phyloP scores from a whole-genome alignment of 2,113 vertebrate genomes.

The Kobus ellipsiprymnus region DNA sequence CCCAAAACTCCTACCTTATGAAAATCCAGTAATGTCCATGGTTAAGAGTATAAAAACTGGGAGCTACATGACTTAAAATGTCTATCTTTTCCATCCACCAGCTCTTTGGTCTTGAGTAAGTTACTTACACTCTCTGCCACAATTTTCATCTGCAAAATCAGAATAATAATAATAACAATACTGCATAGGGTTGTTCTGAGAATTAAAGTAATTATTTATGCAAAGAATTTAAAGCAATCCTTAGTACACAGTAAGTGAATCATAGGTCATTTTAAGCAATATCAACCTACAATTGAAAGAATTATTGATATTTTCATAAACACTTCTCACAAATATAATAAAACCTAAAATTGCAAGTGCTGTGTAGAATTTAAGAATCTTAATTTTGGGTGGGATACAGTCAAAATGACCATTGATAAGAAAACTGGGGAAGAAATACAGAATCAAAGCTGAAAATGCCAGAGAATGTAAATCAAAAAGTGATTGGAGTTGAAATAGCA shows the following conservation, averaged over 20 bases:
- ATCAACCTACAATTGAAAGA: neutral
- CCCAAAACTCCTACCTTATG: neutral
- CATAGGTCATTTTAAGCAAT: neutral
- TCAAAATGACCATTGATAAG: neutral
- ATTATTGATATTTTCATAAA: neutral
- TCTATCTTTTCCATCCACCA: neutral
- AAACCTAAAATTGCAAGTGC: neutral
- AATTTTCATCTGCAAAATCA: neutral
- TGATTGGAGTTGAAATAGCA: neutral
- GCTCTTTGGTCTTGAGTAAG: neutral
- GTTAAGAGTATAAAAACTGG: neutral
- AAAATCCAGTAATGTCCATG: neutral
- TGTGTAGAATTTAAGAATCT: neutral
- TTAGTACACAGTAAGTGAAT: neutral
- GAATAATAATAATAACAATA: neutral
- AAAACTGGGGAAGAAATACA: neutral
- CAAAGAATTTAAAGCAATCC: neutral
- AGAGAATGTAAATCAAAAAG: neutral
- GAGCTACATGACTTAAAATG: neutral
- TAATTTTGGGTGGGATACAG: neutral
- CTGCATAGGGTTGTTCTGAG: neutral
- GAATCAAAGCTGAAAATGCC: neutral
- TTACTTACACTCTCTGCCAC: neutral
- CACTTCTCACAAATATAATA: neutral
- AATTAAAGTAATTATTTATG: neutral